phyloP scores from a whole-genome alignment of 1,140 invertebrate genomes.

The Aradophagus sp. region DNA sequence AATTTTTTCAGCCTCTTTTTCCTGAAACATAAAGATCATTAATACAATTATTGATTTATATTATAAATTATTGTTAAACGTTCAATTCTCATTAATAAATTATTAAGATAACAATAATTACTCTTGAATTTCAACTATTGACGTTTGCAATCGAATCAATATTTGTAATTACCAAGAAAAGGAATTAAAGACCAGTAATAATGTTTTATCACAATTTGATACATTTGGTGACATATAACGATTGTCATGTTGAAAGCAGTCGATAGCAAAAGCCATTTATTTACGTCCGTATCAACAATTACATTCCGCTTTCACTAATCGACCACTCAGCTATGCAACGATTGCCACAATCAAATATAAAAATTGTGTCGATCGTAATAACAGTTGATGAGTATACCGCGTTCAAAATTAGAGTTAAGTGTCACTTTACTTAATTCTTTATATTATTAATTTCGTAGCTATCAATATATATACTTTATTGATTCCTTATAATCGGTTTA shows the following conservation, averaged over 20 bases:
- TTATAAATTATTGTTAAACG: neutral
- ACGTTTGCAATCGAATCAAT: neutral
- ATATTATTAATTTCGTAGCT: no score
- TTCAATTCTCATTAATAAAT: neutral
- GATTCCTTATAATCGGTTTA: no score
- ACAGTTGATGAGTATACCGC: conserved; percentile 58
- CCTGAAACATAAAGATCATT: conserved; percentile 49
- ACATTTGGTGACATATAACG: conserved; percentile 3
- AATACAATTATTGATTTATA: no score
- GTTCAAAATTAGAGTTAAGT: conserved; percentile 33
- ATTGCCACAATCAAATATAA: conserved; percentile 61
- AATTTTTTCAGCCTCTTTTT: conserved; percentile 69
- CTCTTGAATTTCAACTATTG: neutral
- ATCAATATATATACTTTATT: no score
- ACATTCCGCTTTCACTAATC: conserved; percentile 65
- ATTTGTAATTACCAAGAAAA: neutral
- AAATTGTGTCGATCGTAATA: conserved; percentile 49
- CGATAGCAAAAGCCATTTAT: conserved; percentile 22
- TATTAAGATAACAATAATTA: neutral
- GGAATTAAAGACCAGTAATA: neutral
- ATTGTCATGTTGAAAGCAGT: conserved; percentile 10
- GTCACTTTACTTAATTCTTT: conserved; percentile 69
- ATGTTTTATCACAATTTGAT: conserved; percentile 3
- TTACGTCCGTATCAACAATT: conserved; percentile 45
- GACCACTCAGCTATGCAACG: conserved; percentile 69